These are phyloP conservation scores for Carduelis carduelis DNA, from an alignment of 2,797 vertebrate genomes.

Conservation along the genomic window DNA sequence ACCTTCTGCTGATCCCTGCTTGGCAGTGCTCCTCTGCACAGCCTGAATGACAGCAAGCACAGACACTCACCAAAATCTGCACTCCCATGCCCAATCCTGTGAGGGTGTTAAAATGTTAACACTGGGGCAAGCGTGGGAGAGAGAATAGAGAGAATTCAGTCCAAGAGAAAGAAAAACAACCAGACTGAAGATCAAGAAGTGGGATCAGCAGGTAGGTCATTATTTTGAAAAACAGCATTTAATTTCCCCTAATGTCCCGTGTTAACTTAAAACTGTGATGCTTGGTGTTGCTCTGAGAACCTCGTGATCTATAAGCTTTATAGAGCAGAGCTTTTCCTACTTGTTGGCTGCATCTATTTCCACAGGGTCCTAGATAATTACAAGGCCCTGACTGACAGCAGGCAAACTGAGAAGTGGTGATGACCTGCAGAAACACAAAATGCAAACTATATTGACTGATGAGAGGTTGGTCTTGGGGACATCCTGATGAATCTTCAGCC, in stretches of 20 bases:
- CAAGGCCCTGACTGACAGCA: background rate
- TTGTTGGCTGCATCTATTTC: background rate
- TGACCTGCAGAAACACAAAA: background rate
- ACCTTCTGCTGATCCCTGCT: background rate
- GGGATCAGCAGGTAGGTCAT: background rate
- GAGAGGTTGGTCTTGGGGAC: rapidly evolving
- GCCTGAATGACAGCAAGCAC: background rate
- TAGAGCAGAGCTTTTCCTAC: background rate
- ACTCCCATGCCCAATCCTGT: rapidly evolving
- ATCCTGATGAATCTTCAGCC: background rate
- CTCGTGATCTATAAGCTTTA: background rate
- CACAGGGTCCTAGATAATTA: background rate
- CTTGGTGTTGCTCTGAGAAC: background rate
- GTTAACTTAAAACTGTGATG: background rate
- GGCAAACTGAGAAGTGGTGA: background rate
- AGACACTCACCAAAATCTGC: background rate
- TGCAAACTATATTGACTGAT: rapidly evolving
- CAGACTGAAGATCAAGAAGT: background rate
- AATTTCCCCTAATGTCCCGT: background rate
- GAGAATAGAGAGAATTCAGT: background rate
- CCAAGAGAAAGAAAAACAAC: background rate
- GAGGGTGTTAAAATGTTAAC: background rate
- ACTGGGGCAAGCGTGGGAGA: background rate
- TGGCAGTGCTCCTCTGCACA: rapidly evolving
- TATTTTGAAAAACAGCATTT: background rate